Conservation (phyloP, 1,140 invertebrate genomes). For the Lysiphlebus fabarum region DNA sequence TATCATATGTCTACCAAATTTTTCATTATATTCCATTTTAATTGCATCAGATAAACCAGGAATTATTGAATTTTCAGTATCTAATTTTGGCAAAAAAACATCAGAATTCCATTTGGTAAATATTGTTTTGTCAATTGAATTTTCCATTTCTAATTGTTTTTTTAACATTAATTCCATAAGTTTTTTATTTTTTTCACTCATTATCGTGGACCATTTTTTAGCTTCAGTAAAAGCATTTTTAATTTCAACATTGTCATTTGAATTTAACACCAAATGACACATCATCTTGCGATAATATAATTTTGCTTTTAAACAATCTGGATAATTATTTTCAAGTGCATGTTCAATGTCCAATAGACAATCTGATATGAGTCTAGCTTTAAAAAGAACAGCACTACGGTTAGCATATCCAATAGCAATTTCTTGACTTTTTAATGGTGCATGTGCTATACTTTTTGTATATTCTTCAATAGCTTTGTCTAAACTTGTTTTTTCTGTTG, state of each 20-base stretch:
- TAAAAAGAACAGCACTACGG: neutral
- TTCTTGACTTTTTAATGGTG: slow-evolving; percentile 1
- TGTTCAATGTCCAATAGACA: slow-evolving; percentile 3
- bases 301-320: neutral
- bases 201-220: neutral
- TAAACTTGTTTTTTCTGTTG: neutral
- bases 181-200: neutral
- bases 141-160: neutral
- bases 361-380: neutral
- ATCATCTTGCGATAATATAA: neutral
- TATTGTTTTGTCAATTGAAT: neutral
- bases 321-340: neutral
- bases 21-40: slow-evolving; percentile 56
- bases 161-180: neutral
- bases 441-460: slow-evolving; percentile 1
- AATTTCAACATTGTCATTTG: too few relatives aligned
- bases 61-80: slow-evolving; percentile 48
- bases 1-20: slow-evolving; percentile 65
- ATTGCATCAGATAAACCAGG: slow-evolving; percentile 61
- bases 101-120: slow-evolving; percentile 4
- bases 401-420: neutral
- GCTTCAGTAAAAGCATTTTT: too few relatives aligned
- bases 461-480: slow-evolving; percentile 1
- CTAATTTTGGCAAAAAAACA: slow-evolving; percentile 1
- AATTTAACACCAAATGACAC: too few relatives aligned